phyloP scores from a whole-genome alignment of 2,113 vertebrate genomes.

The Rhinolophus sinicus region DNA sequence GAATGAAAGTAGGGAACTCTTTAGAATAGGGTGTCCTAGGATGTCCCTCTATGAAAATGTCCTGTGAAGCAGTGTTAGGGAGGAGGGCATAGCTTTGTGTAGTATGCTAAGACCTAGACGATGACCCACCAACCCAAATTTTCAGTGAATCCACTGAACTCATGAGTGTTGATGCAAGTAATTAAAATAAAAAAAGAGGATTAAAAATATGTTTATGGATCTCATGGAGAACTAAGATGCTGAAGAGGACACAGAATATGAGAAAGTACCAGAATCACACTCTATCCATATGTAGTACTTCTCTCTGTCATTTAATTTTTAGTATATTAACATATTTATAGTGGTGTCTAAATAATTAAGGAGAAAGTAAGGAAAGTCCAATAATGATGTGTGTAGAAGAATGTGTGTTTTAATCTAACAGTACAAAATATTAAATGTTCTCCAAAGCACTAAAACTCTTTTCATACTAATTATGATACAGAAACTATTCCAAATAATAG shows the following conservation, averaged over 20 bases:
- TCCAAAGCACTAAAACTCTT: not conserved
- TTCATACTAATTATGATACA: not conserved
- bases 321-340: not conserved
- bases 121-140: not conserved
- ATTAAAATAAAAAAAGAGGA: not conserved
- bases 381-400: not conserved
- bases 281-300: not conserved
- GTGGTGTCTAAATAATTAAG: not conserved
- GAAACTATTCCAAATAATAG: not conserved
- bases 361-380: not conserved
- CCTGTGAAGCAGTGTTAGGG: not conserved
- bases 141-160: not conserved
- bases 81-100: not conserved
- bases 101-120: fast-evolving
- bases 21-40: not conserved
- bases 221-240: not conserved
- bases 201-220: not conserved
- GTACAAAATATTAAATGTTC: not conserved
- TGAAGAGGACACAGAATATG: not conserved
- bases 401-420: not conserved
- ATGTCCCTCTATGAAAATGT: not conserved
- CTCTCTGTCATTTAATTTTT: not conserved
- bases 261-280: not conserved
- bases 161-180: not conserved
- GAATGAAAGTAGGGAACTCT: not conserved